These are phyloP conservation scores for Dendrolimus punctatus DNA, from an alignment of 1,140 invertebrate genomes.

Conservation along the genomic window DNA sequence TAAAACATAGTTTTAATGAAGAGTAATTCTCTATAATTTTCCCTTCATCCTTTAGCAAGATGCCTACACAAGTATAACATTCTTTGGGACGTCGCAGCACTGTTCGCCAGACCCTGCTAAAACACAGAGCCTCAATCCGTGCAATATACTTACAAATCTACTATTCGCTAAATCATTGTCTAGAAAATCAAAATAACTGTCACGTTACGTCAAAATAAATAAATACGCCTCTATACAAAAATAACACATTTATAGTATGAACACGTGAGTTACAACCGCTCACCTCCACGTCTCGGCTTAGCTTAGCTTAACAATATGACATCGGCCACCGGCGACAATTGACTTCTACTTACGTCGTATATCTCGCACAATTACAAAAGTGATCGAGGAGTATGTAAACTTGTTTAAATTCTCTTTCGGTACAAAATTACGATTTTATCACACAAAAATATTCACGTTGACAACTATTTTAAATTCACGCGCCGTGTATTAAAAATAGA, in stretches of 20 bases:
- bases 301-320: background rate
- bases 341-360: slow-evolving; percentile 39
- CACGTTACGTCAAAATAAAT: slow-evolving; percentile 57
- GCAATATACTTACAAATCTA: slow-evolving; percentile 49
- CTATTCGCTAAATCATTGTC: slow-evolving; percentile 53
- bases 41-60: slow-evolving; percentile 20
- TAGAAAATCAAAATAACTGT: slow-evolving; percentile 54
- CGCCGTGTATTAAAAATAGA: slow-evolving; percentile 55
- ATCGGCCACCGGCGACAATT: slow-evolving; percentile 28
- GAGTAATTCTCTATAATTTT: no score
- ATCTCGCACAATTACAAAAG: slow-evolving; percentile 66
- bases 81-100: slow-evolving; percentile 68
- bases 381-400: slow-evolving; percentile 54
- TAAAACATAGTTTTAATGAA: no score
- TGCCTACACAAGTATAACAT: slow-evolving; percentile 58
- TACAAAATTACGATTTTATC: slow-evolving; percentile 58
- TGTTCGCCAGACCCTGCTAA: slow-evolving; percentile 60
- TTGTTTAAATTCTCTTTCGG: slow-evolving; percentile 40
- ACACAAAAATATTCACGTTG: slow-evolving; percentile 47
- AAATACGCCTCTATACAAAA: slow-evolving; percentile 70
- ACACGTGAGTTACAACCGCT: slow-evolving; percentile 41
- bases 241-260: slow-evolving; percentile 60
- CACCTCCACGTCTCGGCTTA: background rate
- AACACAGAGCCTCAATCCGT: slow-evolving; percentile 62
- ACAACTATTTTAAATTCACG: slow-evolving; percentile 40